Evolutionary conservation across 35 echinoderm and acorn worm species (phyloP).

Genomic region (Apostichopus japonicus): DNA sequence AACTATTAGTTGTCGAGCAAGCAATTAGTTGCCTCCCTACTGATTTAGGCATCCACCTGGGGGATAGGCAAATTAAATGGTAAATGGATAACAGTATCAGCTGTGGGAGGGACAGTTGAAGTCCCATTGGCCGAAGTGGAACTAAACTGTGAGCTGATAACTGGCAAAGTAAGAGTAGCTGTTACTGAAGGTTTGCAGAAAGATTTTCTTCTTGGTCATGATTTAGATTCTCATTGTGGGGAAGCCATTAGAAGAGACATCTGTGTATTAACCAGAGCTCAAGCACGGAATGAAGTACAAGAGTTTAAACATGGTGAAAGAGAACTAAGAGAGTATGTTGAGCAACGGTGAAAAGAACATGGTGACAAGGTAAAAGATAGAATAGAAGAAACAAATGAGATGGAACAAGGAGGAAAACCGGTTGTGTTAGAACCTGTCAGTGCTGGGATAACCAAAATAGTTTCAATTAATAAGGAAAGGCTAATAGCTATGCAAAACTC

Average conservation of each 20-base stretch:
- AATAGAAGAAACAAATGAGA: neutral
- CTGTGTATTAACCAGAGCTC: neutral
- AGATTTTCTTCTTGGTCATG: neutral
- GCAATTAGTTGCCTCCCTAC: neutral
- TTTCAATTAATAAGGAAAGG: neutral
- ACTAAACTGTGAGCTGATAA: neutral
- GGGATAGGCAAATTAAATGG: neutral
- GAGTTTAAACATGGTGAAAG: neutral
- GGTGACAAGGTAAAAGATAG: neutral
- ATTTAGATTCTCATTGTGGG: neutral
- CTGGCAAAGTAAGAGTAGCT: neutral
- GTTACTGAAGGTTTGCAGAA: neutral
- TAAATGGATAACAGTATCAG: neutral
- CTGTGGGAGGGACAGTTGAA: neutral
- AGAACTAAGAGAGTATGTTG: neutral
- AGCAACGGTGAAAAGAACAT: neutral
- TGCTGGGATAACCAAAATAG: neutral
- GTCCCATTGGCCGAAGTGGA: neutral
- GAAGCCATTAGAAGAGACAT: neutral
- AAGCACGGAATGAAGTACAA: neutral
- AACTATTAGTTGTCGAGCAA: neutral
- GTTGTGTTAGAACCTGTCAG: neutral
- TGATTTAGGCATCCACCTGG: neutral
- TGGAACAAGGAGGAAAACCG: neutral
- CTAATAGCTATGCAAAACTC: neutral